Evolutionary conservation across 1,140 invertebrate species (phyloP), one percentile per base, ranked within the genome.

Genomic region (Leptonema lineaticorne): DNA sequence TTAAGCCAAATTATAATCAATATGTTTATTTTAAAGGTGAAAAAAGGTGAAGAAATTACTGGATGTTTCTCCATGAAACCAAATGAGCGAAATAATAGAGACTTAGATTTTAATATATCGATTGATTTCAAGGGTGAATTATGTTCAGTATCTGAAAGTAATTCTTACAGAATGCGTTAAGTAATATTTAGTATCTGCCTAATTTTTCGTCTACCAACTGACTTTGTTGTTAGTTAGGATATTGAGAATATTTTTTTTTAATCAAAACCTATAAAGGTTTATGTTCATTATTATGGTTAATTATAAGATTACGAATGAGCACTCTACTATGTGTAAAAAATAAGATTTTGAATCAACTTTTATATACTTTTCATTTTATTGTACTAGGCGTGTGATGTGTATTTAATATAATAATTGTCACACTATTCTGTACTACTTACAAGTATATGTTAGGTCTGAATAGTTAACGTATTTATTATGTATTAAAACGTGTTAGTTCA

Each of bases 91-190:
- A 99, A 99, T 81, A 96, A 95, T 75, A 89, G 97, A 57, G 97
- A 99, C 82, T 85, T 99, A 56, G 98, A 99, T 81, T 98, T 99
- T 81, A 89, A 89, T 56, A 90, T 99, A 60, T 89, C 94, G 75
- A 85, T 99, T 24, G 88, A 96, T 74, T 99, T 99, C 82, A 92
- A 96, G 74, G 97, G 97, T 37, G 96, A 99, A 78, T 83, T 97
- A 60, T 94, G 93, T 68, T 88, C 93, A 77, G 88, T 98, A 64
- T 85, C 90, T 60, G 95, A 98, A 82, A 88, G 87, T 62, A 97
- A 98, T 78, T 87, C 88, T 67, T 99, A 99, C 78, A 88, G 95
- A 75, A 99, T 99, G 97, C 95, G 96, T 82, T 99, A 89, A 90
- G 29, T 22, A n/a, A 22, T 16, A 41, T 16, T 9, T 41, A 29